phyloP scores from a whole-genome alignment of 2,113 vertebrate genomes.

The Trematomus loennbergii region DNA sequence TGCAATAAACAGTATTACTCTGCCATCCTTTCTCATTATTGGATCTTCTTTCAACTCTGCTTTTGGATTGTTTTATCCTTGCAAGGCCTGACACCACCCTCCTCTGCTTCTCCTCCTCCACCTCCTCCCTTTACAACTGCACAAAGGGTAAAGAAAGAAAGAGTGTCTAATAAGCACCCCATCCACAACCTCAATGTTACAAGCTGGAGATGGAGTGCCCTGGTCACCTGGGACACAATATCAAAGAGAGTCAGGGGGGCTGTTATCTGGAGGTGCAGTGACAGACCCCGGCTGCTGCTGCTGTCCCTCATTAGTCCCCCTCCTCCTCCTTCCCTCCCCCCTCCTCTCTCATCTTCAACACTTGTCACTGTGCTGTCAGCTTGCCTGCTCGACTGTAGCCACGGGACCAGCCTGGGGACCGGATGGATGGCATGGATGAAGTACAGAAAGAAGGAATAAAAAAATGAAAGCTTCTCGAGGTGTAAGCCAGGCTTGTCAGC shows the following conservation, averaged over 20 bases:
- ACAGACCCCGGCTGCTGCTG: conserved; percentile 61
- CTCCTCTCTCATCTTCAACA: conserved; percentile 45
- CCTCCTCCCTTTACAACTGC: conserved; percentile 9
- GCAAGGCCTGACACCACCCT: not conserved
- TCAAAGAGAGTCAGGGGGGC: conserved; percentile 50
- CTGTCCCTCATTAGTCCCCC: conserved; percentile 63
- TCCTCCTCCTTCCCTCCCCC: conserved; percentile 15
- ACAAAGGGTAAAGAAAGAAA: not conserved
- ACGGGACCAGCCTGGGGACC: conserved; percentile 41
- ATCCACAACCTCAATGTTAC: conserved; percentile 17
- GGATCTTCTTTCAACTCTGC: not conserved
- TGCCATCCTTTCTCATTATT: not conserved
- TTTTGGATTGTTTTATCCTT: conserved; percentile 2
- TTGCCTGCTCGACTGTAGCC: conserved; percentile 66
- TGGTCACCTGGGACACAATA: conserved; percentile 58
- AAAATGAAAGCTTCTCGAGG: conserved; percentile 11
- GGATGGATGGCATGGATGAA: conserved; percentile 38
- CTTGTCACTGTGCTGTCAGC: conserved; percentile 69
- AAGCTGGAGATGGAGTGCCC: conserved; percentile 39
- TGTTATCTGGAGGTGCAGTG: conserved; percentile 64
- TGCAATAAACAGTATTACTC: not conserved
- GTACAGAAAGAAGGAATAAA: conserved; percentile 2
- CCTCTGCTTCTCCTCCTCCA: not conserved
- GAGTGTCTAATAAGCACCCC: conserved; percentile 26
- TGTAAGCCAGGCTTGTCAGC: conserved; percentile 44